These are phyloP conservation scores for Tretioscincus oriximinensis DNA, from an alignment of 2,113 vertebrate genomes.

Conservation along the genomic window DNA sequence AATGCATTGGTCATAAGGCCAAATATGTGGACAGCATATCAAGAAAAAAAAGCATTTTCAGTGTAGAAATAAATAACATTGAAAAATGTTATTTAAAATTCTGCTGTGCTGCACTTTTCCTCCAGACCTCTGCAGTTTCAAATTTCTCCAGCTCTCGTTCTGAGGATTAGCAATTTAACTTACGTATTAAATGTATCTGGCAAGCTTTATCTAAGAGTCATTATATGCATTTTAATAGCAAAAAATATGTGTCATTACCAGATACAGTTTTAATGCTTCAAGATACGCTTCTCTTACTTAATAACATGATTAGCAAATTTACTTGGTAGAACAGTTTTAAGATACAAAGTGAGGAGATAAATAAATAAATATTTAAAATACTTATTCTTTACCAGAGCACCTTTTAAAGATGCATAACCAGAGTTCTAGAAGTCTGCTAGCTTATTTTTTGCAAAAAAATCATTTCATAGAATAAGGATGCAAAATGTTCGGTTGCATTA, in stretches of 20 bases:
- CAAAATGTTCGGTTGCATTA: too few species aligned
- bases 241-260: slow-evolving; percentile 47
- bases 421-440: slow-evolving; percentile 27
- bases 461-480: slow-evolving; percentile 8
- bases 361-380: slow-evolving; percentile 43
- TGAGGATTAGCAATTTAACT: slow-evolving; percentile 56
- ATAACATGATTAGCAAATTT: slow-evolving; percentile 54
- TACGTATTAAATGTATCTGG: slow-evolving; percentile 54
- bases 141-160: slow-evolving; percentile 42
- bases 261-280: slow-evolving; percentile 59
- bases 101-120: slow-evolving; percentile 48
- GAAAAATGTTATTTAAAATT: slow-evolving; percentile 49
- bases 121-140: slow-evolving; percentile 52
- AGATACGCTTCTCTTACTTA: slow-evolving; percentile 55
- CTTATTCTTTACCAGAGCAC: background rate
- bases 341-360: slow-evolving; percentile 5
- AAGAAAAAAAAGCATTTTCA: background rate
- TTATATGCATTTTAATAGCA: slow-evolving; percentile 63
- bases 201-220: slow-evolving; percentile 57
- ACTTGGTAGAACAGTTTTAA: slow-evolving; percentile 34
- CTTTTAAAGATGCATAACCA: slow-evolving; percentile 7
- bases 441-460: slow-evolving; percentile 11
- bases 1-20: background rate
- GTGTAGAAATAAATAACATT: slow-evolving; percentile 43
- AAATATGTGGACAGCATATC: slow-evolving; percentile 11